Conservation (phyloP, 2,888 invertebrate genomes). For the Dysmachus trigonus region DNA sequence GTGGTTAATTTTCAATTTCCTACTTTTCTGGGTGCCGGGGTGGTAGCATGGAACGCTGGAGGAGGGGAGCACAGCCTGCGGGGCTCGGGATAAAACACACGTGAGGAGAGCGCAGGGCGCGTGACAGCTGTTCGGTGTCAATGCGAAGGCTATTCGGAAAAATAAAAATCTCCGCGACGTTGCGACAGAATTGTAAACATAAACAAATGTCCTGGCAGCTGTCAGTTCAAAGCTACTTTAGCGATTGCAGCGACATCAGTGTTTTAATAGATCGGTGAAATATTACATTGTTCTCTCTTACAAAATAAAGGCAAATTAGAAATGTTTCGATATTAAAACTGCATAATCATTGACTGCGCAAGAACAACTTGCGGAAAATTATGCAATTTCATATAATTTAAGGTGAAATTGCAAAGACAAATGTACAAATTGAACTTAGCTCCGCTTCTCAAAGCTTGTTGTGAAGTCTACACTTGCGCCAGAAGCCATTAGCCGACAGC, state of each 20-base stretch:
- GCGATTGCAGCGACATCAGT: not conserved
- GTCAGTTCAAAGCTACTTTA: not conserved
- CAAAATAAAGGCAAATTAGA: not conserved
- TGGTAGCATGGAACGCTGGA: not conserved
- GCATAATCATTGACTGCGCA: not conserved
- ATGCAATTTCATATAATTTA: not conserved
- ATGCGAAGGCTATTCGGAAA: not conserved
- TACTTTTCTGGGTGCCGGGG: not conserved
- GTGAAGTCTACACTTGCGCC: not conserved
- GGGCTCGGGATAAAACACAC: not conserved
- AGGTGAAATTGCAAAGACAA: not conserved
- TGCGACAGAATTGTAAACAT: not conserved
- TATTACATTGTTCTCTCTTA: not conserved
- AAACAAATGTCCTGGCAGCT: slow-evolving; percentile 29
- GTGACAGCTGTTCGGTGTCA: not conserved
- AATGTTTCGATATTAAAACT: not conserved
- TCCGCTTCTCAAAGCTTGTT: not conserved
- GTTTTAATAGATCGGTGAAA: not conserved
- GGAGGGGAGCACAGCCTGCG: not conserved
- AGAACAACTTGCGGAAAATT: not conserved
- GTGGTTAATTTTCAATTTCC: not conserved
- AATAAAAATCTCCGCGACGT: not conserved
- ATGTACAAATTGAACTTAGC: not conserved
- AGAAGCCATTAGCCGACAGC: not conserved
- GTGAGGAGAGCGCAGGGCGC: not conserved